Percentiles rank a stretch among this genome's conserved stretches.
phyloP scores from a whole-genome alignment of 2,797 vertebrate genomes.

The Philypnodon macrostomus region DNA sequence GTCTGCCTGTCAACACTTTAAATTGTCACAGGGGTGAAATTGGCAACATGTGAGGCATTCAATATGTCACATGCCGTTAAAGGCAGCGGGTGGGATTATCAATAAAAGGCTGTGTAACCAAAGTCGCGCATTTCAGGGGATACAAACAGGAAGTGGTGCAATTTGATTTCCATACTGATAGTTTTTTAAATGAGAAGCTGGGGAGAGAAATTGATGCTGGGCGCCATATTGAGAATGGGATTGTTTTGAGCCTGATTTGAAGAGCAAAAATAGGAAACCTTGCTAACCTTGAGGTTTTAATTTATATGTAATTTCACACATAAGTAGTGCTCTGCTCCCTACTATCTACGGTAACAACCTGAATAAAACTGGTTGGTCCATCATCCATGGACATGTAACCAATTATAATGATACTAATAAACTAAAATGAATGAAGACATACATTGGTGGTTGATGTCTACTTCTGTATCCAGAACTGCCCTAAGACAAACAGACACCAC shows the following conservation, averaged over 20 bases:
- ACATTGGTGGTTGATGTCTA: no score
- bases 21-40: constrained; percentile 63
- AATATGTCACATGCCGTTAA: constrained; percentile 63
- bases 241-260: constrained; percentile 15
- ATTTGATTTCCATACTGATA: constrained; percentile 66
- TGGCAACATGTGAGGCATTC: constrained; percentile 51
- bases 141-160: constrained; percentile 50
- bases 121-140: constrained; percentile 19
- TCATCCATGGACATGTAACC: no score
- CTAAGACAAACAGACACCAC: no score
- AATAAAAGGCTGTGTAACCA: constrained; percentile 39
- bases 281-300: constrained; percentile 21
- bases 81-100: constrained; percentile 44
- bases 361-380: no score
- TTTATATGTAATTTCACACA: constrained; percentile 27
- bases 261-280: constrained; percentile 17
- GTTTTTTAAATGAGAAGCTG: constrained; percentile 54
- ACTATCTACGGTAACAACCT: no score
- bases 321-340: neutral
- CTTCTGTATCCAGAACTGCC: no score
- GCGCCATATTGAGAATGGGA: constrained; percentile 14
- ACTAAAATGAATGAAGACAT: no score
- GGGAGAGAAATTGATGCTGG: constrained; percentile 33
- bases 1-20: constrained; percentile 64
- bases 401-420: no score